phyloP scores from a whole-genome alignment of 2,888 invertebrate genomes.

The Brachypalpus laphriformis region DNA sequence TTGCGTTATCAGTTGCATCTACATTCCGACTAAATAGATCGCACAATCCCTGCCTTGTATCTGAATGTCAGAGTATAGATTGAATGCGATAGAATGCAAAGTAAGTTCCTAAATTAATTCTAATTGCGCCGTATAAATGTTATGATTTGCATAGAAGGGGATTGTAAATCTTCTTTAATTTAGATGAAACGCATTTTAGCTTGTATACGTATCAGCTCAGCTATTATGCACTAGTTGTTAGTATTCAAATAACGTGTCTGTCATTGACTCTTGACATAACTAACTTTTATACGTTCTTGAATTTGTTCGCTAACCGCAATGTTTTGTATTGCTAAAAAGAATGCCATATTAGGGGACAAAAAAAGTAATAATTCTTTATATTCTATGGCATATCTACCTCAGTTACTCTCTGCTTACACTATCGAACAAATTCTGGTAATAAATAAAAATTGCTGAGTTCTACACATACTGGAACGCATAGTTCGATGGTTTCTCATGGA shows the following conservation, averaged over 20 bases:
- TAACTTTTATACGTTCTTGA: no score
- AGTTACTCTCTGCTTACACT: no score
- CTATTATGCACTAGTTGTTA: not conserved
- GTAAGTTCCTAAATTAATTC: not conserved
- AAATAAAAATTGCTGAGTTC: no score
- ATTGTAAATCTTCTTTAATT: not conserved
- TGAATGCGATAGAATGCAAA: not conserved
- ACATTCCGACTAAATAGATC: not conserved
- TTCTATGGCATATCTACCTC: no score
- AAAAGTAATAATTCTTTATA: no score
- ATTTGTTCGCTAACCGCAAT: no score
- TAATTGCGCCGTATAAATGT: not conserved
- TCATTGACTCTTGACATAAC: not conserved
- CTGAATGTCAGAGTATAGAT: not conserved
- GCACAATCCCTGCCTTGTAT: not conserved
- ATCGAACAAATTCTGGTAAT: no score
- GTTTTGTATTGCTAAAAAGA: no score
- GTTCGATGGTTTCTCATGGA: no score
- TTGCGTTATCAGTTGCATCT: not conserved
- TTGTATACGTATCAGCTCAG: not conserved
- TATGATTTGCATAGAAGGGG: not conserved
- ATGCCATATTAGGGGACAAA: no score
- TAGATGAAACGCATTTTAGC: not conserved
- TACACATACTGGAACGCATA: no score
- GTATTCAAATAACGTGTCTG: not conserved